Evolutionary conservation across 2,113 vertebrate species (phyloP), one percentile per base, ranked within the genome.

Genomic region (Cynopterus brachyotis): DNA sequence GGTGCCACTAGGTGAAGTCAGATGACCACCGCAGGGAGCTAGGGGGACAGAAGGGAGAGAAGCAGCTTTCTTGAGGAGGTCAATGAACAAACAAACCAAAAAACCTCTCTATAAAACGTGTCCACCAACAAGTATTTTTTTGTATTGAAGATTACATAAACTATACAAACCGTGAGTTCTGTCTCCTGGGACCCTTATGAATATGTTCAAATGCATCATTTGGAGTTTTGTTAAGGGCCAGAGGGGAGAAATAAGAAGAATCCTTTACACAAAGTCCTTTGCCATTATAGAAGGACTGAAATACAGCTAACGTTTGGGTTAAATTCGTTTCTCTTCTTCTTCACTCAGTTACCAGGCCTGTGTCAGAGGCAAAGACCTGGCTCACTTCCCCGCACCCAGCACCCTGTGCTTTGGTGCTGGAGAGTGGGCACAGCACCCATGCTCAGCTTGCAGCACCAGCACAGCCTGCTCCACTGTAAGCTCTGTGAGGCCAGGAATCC

Each of bases 1-100:
- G 98, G 99, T 99, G 24, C 99, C 99, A 1, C 98, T 99, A 91
- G 99, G 99, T 0, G 99, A 99, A 0, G 99, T 99, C 97, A 99
- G 98, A 94, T 99, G 99, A 47, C 99, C 99, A 70, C 99, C 99
- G 1, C 99, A 99, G 3, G 99, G 99, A 12, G 99, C 99, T 99
- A 97, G 90, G 90, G 69, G 55, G 32, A 83, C 37, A 89, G 87
- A 98, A 28, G 45, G 78, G 1, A 53, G 53, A 60, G 69, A 92
- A 92, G 70, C 1, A 9, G 67, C 26, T 82, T 76, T 82, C 60
- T 94, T 92, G 28, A 17, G 60, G 66, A 45, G 40, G n/a, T 60
- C 82, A 81, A 85, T 40, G 67, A 84, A 75, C 16, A 40, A 76
- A 84, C 32, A 87, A 83, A 70, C 66, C 94, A 66, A 78, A 73